phyloP scores from a whole-genome alignment of 2,888 invertebrate genomes.

The Lasioglossum figueresi region DNA sequence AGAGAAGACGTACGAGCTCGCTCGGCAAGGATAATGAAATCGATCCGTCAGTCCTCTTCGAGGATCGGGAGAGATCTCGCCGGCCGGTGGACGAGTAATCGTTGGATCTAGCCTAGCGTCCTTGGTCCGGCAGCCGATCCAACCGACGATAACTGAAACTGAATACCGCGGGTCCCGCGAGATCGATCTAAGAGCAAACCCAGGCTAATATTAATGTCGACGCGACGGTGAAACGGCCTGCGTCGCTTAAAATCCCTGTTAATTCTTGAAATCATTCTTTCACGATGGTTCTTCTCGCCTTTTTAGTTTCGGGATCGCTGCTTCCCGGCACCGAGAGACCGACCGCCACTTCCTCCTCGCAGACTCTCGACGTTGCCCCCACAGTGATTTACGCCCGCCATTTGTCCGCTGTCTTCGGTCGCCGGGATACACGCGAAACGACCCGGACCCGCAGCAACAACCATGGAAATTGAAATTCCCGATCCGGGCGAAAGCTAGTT shows the following conservation, averaged over 20 bases:
- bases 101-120: conserved; percentile 62
- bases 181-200: conserved; percentile 55
- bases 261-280: conserved; percentile 53
- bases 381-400: conserved; percentile 43
- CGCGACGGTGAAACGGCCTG: conserved; percentile 34
- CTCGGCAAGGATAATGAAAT: conserved; percentile 64
- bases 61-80: conserved; percentile 56
- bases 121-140: conserved; percentile 56
- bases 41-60: conserved; percentile 64
- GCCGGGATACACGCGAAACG: conserved; percentile 9
- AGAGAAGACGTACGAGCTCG: conserved; percentile 62
- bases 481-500: background rate
- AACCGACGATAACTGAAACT: conserved; percentile 64
- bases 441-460: background rate
- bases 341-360: background rate
- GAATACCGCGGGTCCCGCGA: conserved; percentile 47
- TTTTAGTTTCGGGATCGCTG: background rate
- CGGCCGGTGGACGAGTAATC: conserved; percentile 57
- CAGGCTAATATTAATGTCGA: conserved; percentile 53
- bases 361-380: background rate
- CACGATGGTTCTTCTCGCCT: background rate
- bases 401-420: conserved; percentile 34
- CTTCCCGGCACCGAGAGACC: background rate
- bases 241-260: conserved; percentile 45
- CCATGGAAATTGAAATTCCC: conserved; percentile 27